Evolutionary conservation across 2,113 vertebrate genomes (phyloP).

Genomic region (Amblyopsis rosae): DNA sequence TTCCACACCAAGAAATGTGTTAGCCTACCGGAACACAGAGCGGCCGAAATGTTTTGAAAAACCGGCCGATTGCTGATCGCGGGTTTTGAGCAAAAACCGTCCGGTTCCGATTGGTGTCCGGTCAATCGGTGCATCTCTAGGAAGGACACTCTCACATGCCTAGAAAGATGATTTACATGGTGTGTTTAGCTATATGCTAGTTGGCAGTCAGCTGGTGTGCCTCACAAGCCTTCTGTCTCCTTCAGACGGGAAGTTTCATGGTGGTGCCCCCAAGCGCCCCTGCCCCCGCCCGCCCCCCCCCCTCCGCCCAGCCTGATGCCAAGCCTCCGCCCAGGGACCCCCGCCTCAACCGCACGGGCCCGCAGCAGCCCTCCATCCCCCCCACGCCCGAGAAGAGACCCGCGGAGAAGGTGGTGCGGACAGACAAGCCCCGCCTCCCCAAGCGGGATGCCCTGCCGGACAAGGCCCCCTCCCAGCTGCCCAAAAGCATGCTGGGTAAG

Average conservation of each 20-base stretch:
- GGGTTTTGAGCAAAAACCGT: no score
- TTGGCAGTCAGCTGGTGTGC: no score
- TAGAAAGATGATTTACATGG: no score
- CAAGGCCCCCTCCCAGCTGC: constrained; percentile 81
- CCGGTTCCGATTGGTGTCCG: no score
- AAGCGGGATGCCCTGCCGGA: constrained; percentile 82
- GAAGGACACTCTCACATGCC: no score
- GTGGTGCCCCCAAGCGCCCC: constrained; percentile 18
- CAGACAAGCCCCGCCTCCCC: constrained; percentile 78
- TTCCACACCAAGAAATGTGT: no score
- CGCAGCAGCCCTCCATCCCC: constrained; percentile 38
- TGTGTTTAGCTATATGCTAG: no score
- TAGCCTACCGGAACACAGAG: no score
- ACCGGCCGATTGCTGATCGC: no score
- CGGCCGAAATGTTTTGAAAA: no score
- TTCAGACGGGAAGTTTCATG: constrained; percentile 66
- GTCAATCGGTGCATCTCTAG: no score
- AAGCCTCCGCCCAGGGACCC: constrained; percentile 88
- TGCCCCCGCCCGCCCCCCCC: constrained; percentile 55
- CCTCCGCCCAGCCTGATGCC: constrained; percentile 76
- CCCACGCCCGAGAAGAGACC: constrained; percentile 75
- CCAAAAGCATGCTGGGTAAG: constrained; percentile 75
- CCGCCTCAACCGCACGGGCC: constrained; percentile 83
- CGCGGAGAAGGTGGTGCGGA: constrained; percentile 79
- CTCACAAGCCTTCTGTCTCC: neutral